Evolutionary conservation across 2,888 invertebrate genomes (phyloP), one percentile per base, ranked within the genome.

Genomic region (Ligdia adustata): DNA sequence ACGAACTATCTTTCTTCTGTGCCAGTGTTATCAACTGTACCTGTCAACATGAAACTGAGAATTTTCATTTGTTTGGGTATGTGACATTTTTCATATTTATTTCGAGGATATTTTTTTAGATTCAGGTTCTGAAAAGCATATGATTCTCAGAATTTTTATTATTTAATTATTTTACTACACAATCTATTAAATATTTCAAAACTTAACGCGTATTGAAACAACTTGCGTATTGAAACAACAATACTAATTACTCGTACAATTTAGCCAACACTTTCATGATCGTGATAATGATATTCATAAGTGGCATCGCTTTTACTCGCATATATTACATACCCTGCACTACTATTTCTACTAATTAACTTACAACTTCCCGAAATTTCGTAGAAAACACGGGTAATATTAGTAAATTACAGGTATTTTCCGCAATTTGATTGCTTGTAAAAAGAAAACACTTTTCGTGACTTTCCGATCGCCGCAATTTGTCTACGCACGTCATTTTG

Each of bases 41-140:
- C 69, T 57, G 65, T 57, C 55, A 66, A 56, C 55, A 61, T 59
- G 66, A 83, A 74, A 62, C 81, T 82, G 79, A 84, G 82, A 75
- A 68, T 81, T 63, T 68, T 82, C 60, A 45, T 88, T 48, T 61
- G 88, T 65, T 65, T 89, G 37, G 88, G 89, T 89, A 57, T 86
- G 88, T 86, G n/a, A n/a, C n/a, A n/a, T n/a, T n/a, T 38, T 49
- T 56, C 55, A 56, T 45, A 15, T 1, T 22, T 27, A 4, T 5
- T 3, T 22, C n/a, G n/a, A n/a, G n/a, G n/a, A n/a, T n/a, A n/a
- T n/a, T n/a, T n/a, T n/a, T n/a, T n/a, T n/a, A n/a, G n/a, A n/a
- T n/a, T n/a, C n/a, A n/a, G n/a, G n/a, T n/a, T n/a, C n/a, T n/a
- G n/a, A n/a, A n/a, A n/a, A n/a, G n/a, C n/a, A n/a, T n/a, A n/a